Evolutionary conservation across 2,113 vertebrate species (phyloP).

Genomic region (Eublepharis macularius): DNA sequence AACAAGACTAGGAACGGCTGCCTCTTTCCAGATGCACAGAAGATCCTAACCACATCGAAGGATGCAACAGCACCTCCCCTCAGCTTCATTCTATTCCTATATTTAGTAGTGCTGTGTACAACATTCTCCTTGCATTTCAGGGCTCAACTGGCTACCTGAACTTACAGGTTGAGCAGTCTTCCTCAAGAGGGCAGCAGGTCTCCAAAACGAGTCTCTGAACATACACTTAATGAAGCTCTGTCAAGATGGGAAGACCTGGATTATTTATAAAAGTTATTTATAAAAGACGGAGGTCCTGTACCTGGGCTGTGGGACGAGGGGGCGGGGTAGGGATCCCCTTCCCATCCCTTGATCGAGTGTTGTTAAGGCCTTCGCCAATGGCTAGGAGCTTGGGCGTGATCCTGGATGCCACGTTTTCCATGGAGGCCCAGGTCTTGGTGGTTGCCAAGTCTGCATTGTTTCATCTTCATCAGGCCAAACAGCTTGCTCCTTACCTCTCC

Average conservation of each 20-base stretch:
- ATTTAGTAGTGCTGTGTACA: constrained; percentile 66
- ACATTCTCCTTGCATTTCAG: constrained; percentile 69
- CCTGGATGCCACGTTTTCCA: no score
- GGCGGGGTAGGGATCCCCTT: no score
- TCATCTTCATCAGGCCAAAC: no score
- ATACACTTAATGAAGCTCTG: background rate
- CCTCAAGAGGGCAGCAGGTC: constrained; percentile 51
- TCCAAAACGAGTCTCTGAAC: background rate
- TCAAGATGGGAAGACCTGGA: background rate
- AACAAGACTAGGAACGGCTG: background rate
- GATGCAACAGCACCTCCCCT: background rate
- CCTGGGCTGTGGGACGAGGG: no score
- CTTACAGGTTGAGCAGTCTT: background rate
- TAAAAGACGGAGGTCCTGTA: no score
- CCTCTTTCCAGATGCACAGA: background rate
- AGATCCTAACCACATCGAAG: background rate
- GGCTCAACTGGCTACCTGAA: background rate
- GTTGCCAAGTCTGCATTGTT: no score
- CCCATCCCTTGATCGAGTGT: no score
- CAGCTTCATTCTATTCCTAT: constrained; percentile 70
- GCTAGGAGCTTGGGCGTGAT: no score
- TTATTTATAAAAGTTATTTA: background rate
- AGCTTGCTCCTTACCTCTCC: no score
- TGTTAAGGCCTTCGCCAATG: no score
- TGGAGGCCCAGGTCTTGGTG: no score